Conservation (phyloP, 2,888 invertebrate genomes). For the Andrena hattorfiana region DNA sequence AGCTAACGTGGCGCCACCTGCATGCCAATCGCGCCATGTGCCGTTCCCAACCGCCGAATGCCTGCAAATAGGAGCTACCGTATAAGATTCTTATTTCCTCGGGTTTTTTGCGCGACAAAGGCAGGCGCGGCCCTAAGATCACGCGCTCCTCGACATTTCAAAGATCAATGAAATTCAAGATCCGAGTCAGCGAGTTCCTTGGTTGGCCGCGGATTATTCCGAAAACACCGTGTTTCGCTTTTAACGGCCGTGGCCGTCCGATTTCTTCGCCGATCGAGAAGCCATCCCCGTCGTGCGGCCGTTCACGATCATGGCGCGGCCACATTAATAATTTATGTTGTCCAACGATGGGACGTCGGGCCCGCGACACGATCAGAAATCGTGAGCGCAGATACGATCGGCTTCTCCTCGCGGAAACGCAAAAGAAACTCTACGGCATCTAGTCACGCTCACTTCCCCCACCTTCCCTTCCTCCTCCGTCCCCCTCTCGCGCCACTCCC, state of each 20-base stretch:
- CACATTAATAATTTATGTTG: conserved; percentile 80
- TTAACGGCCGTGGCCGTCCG: conserved; percentile 53
- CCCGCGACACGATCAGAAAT: conserved; percentile 77
- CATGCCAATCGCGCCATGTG: too few relatives aligned
- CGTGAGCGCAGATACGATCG: conserved; percentile 78
- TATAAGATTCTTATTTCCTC: too few relatives aligned
- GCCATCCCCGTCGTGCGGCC: conserved; percentile 56
- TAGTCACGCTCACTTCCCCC: conserved; percentile 63
- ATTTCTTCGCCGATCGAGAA: conserved; percentile 59
- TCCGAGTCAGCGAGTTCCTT: conserved; percentile 32
- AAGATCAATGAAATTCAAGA: background rate
- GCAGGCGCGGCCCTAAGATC: background rate
- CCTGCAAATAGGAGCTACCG: too few relatives aligned
- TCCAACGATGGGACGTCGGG: conserved; percentile 73
- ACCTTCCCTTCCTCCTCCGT: background rate
- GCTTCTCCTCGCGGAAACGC: conserved; percentile 69
- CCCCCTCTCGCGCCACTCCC: too few relatives aligned
- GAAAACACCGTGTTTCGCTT: conserved; percentile 43
- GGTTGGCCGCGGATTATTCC: conserved; percentile 36
- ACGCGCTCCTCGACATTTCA: background rate
- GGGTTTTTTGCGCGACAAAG: too few relatives aligned
- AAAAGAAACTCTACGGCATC: conserved; percentile 64
- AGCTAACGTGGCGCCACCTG: too few relatives aligned
- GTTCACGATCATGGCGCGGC: conserved; percentile 73
- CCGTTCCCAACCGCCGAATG: too few relatives aligned